Evolutionary conservation across 2,113 vertebrate genomes (phyloP).

Genomic region (Donacobius atricapilla): DNA sequence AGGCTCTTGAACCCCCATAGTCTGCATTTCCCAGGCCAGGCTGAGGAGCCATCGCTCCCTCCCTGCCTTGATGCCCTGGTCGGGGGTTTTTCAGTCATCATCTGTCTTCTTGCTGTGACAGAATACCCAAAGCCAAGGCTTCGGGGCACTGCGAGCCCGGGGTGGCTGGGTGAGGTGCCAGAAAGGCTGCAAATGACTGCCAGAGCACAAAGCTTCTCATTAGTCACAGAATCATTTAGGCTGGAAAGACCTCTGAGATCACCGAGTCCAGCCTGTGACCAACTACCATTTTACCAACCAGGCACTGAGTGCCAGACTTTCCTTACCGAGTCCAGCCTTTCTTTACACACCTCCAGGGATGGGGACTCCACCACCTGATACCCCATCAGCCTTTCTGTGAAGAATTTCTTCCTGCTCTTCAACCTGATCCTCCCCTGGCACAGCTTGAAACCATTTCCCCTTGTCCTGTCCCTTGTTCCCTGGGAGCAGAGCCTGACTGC

Average conservation of each 20-base stretch:
- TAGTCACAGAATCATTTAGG: background rate
- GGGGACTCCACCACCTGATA: background rate
- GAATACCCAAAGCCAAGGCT: background rate
- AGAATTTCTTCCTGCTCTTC: background rate
- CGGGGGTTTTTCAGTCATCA: background rate
- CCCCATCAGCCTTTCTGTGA: background rate
- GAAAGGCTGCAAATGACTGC: background rate
- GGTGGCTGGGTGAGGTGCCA: background rate
- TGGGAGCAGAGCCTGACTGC: background rate
- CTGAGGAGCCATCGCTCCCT: accelerated
- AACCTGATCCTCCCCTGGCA: background rate
- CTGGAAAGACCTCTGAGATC: background rate
- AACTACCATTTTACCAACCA: background rate
- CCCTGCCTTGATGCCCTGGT: background rate
- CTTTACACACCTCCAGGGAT: background rate
- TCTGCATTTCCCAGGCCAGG: background rate
- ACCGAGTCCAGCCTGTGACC: background rate
- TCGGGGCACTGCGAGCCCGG: background rate
- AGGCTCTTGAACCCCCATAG: accelerated
- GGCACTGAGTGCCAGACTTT: too few relatives aligned
- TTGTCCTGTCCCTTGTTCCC: background rate
- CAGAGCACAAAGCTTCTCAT: background rate
- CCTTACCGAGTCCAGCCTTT: too few relatives aligned
- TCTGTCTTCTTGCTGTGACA: background rate
- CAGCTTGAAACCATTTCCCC: background rate